phyloP scores from a whole-genome alignment of 2,888 invertebrate genomes.

The Campopleginae sp. region DNA sequence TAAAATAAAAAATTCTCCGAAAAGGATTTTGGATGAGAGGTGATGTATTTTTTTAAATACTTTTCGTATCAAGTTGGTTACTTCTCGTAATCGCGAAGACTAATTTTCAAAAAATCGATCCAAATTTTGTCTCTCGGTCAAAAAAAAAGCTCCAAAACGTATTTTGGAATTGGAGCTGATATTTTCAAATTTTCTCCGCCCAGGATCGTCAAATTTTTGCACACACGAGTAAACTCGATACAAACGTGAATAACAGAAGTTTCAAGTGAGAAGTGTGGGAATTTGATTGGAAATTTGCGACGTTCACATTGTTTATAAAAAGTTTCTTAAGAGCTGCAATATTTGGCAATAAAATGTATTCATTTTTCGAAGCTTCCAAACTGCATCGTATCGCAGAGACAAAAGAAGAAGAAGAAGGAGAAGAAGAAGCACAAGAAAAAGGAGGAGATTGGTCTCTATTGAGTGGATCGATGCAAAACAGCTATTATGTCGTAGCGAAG shows the following conservation, averaged over 20 bases:
- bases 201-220: too few species aligned
- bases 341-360: conserved; percentile 11
- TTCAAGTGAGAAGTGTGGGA: neutral
- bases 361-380: neutral
- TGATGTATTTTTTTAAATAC: too few species aligned
- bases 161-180: too few species aligned
- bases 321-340: neutral
- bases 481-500: conserved; percentile 2
- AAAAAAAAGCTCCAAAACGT: too few species aligned
- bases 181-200: too few species aligned
- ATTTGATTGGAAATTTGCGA: neutral
- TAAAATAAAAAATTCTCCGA: too few species aligned
- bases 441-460: conserved; percentile 63
- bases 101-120: neutral
- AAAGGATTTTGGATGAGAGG: too few species aligned
- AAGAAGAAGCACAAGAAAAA: conserved; percentile 6
- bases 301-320: neutral
- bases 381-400: neutral
- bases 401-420: neutral
- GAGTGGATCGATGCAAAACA: conserved; percentile 47
- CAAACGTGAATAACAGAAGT: neutral
- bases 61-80: too few species aligned
- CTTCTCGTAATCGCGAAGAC: neutral
- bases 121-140: neutral
- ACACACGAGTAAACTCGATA: too few species aligned